Conservation (phyloP, 2,113 vertebrate species). For the Porphyrio hochstetteri region DNA sequence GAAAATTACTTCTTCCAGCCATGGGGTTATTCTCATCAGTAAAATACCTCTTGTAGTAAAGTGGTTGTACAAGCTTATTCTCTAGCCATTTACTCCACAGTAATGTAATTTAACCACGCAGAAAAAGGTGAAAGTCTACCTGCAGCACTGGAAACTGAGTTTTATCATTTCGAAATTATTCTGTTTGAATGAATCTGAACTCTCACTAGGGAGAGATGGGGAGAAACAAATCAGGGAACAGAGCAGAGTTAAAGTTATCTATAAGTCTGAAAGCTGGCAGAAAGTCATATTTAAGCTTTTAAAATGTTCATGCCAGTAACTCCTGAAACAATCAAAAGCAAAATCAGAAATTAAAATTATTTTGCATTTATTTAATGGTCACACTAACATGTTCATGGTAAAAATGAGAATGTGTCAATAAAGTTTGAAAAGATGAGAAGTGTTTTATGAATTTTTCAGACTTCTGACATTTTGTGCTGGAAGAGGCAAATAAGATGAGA, state of each 20-base stretch:
- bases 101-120: slow-evolving; percentile 31
- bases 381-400: neutral
- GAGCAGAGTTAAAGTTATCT: neutral
- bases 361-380: neutral
- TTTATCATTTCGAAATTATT: slow-evolving; percentile 24
- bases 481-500: neutral
- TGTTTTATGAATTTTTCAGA: neutral
- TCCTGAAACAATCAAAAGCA: neutral
- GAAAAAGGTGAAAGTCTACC: slow-evolving; percentile 32
- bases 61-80: neutral
- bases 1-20: neutral
- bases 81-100: neutral
- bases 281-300: neutral
- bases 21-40: neutral
- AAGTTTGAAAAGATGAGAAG: neutral
- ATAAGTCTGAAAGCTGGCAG: neutral
- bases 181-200: neutral
- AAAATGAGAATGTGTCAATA: neutral
- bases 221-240: neutral
- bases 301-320: neutral
- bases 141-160: neutral
- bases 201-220: neutral
- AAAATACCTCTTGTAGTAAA: neutral
- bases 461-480: neutral
- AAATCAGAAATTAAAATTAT: slow-evolving; percentile 9